Percentiles rank a stretch among this genome's conserved stretches.
phyloP scores from a whole-genome alignment of 2,888 invertebrate genomes.

The Xylota sylvarum region DNA sequence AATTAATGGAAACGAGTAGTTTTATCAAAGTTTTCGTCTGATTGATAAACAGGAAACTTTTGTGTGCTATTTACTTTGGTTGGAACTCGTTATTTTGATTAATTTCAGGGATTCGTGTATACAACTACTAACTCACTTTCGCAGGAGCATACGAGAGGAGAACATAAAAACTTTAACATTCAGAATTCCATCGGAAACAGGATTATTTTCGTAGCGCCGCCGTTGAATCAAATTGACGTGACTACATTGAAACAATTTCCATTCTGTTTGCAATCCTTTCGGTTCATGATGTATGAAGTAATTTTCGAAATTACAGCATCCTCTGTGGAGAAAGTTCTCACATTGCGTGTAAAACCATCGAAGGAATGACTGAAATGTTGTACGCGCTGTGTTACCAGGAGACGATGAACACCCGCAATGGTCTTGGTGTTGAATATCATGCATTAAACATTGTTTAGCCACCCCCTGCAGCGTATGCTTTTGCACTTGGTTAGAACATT shows the following conservation, averaged over 20 bases:
- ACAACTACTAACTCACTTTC: no score
- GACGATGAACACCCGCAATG: neutral
- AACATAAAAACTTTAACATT: neutral
- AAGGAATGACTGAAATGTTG: neutral
- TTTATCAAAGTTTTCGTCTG: neutral
- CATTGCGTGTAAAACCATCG: neutral
- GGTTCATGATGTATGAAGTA: constrained; percentile 1
- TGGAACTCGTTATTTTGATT: neutral
- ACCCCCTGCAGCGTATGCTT: neutral
- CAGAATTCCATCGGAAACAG: neutral
- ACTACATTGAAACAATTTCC: neutral
- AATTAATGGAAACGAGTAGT: constrained; percentile 8
- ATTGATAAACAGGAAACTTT: no score
- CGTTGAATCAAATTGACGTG: neutral
- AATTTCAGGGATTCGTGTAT: neutral
- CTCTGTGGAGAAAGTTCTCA: neutral
- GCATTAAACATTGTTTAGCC: neutral
- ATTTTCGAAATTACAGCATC: neutral
- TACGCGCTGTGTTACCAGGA: neutral
- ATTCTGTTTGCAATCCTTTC: neutral
- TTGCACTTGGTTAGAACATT: neutral
- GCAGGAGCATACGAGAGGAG: no score
- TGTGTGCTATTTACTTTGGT: no score
- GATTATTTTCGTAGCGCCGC: neutral
- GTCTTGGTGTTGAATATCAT: neutral